phyloP scores from a whole-genome alignment of 2,113 vertebrate species.

The Seriola rivoliana region DNA sequence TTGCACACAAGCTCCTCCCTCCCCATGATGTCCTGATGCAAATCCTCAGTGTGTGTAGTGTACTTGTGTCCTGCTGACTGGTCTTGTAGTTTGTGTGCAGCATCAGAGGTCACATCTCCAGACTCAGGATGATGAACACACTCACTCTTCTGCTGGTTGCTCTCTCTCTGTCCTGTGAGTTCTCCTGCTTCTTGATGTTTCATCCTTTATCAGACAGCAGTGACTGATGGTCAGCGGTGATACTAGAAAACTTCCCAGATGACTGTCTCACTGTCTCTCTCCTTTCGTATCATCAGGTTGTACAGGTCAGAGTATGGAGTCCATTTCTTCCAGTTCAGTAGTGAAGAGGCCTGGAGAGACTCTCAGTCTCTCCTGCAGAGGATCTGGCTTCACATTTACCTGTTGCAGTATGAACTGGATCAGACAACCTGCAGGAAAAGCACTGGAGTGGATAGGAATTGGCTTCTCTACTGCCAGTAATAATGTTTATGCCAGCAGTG shows the following conservation, averaged over 20 bases:
- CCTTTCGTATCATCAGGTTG: too few relatives aligned
- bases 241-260: too few relatives aligned
- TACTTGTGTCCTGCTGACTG: too few relatives aligned
- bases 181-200: neutral
- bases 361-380: conserved; percentile 63
- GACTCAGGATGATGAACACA: conserved; percentile 31
- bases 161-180: conserved; percentile 38
- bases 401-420: neutral
- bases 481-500: neutral
- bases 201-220: neutral
- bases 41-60: too few relatives aligned
- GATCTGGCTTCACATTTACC: neutral
- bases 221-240: neutral
- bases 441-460: too few relatives aligned
- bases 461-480: too few relatives aligned
- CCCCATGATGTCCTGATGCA: too few relatives aligned
- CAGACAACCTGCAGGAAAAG: neutral
- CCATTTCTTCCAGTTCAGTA: conserved; percentile 30
- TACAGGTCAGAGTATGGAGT: conserved; percentile 11
- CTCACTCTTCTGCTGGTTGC: conserved; percentile 33
- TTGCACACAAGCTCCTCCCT: too few relatives aligned
- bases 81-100: neutral
- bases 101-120: conserved; percentile 27
- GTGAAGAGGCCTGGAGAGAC: conserved; percentile 36
- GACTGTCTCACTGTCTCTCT: too few relatives aligned